Conservation (phyloP, 2,888 invertebrate species). For the Dusona sp. region DNA sequence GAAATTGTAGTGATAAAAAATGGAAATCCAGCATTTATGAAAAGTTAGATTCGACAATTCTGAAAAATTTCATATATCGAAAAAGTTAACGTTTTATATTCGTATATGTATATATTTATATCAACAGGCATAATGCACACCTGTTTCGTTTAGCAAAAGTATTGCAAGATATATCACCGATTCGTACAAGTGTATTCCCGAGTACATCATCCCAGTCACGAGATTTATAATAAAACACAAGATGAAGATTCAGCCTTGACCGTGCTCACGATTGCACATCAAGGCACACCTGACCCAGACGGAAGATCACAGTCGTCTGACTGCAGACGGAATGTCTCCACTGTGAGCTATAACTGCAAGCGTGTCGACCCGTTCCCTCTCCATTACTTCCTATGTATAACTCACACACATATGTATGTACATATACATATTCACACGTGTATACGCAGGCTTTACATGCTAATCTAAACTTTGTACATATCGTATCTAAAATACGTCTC, state of each 20-base stretch:
- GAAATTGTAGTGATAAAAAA: not conserved
- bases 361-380: slow-evolving; percentile 64
- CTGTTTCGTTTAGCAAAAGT: not conserved
- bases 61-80: too few species aligned
- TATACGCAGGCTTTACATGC: slow-evolving; percentile 1
- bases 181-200: slow-evolving; percentile 15
- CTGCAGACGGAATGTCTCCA: slow-evolving; percentile 72
- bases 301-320: slow-evolving; percentile 70
- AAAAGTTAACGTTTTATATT: too few species aligned
- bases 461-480: slow-evolving; percentile 28
- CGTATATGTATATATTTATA: too few species aligned
- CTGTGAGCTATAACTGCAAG: slow-evolving; percentile 59
- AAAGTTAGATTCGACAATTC: too few species aligned
- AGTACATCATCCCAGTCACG: slow-evolving; percentile 35
- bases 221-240: slow-evolving; percentile 39
- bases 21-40: too few species aligned
- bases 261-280: slow-evolving; percentile 61
- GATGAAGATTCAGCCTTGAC: slow-evolving; percentile 67
- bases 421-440: slow-evolving; percentile 6
- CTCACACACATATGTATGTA: not conserved
- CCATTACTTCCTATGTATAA: slow-evolving; percentile 57
- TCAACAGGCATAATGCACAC: too few species aligned
- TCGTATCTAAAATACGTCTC: slow-evolving; percentile 38
- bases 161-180: slow-evolving; percentile 14
- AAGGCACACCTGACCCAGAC: slow-evolving; percentile 68